These are phyloP conservation scores for Varanus komodoensis DNA, from an alignment of 2,113 vertebrate species.

Conservation along the genomic window DNA sequence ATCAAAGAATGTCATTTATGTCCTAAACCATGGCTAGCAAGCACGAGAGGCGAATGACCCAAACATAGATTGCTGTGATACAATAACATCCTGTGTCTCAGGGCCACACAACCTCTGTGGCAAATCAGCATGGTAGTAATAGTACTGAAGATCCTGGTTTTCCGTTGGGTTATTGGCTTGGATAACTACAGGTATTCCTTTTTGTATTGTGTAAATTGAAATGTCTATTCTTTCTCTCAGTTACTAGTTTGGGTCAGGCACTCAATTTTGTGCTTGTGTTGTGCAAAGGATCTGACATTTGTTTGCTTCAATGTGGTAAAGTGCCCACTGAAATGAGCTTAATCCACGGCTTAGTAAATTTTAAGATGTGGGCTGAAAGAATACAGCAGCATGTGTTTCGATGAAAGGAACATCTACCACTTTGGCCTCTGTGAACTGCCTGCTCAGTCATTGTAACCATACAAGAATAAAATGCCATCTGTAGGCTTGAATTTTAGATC, in stretches of 20 bases:
- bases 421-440: background rate
- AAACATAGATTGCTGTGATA: background rate
- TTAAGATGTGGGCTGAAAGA: background rate
- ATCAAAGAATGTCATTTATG: background rate
- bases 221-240: background rate
- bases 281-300: background rate
- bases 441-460: background rate
- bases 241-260: background rate
- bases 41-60: background rate
- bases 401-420: background rate
- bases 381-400: background rate
- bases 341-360: background rate
- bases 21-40: background rate
- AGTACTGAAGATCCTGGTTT: background rate
- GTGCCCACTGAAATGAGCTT: background rate
- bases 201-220: background rate
- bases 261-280: background rate
- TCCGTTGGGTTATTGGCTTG: background rate
- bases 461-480: background rate
- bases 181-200: background rate
- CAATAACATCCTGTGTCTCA: background rate
- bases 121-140: background rate
- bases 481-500: background rate
- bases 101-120: background rate
- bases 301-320: background rate